Evolutionary conservation across 2,888 invertebrate genomes (phyloP).

Genomic region (Branchipolynoe longqiensis): DNA sequence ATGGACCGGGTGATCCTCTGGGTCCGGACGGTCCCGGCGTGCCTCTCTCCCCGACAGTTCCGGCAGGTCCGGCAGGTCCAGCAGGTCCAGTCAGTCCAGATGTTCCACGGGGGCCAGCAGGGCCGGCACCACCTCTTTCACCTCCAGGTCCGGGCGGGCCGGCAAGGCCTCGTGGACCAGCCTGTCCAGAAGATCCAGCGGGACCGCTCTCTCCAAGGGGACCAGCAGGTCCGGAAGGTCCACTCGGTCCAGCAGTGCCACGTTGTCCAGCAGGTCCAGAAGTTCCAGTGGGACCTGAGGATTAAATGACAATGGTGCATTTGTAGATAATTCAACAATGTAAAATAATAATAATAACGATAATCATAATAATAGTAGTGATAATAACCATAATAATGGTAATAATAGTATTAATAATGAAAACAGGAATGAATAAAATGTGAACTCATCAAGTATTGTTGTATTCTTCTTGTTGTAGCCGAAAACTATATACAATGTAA

Average conservation of each 20-base stretch:
- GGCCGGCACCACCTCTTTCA: slow-evolving; percentile 58
- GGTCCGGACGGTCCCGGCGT: slow-evolving; percentile 47
- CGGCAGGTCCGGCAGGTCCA: slow-evolving; percentile 58
- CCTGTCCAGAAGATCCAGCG: slow-evolving; percentile 71
- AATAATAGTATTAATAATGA: too few species aligned
- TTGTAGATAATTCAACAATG: too few species aligned
- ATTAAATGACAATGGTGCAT: too few species aligned
- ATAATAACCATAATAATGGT: too few species aligned
- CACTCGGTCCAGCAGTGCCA: slow-evolving; percentile 55
- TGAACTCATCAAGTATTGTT: too few species aligned
- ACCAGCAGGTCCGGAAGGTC: slow-evolving; percentile 42
- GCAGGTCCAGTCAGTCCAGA: slow-evolving; percentile 62
- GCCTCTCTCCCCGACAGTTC: background rate
- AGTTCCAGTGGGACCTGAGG: slow-evolving; percentile 54
- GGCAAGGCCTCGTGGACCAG: slow-evolving; percentile 83
- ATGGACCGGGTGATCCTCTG: slow-evolving; percentile 56
- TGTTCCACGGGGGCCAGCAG: slow-evolving; percentile 61
- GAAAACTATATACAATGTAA: too few species aligned
- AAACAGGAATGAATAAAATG: too few species aligned
- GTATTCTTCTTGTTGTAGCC: too few species aligned
- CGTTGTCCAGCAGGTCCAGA: slow-evolving; percentile 61
- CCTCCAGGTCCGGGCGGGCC: slow-evolving; percentile 70
- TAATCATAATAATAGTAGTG: too few species aligned
- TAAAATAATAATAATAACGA: too few species aligned
- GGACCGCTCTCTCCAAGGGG: slow-evolving; percentile 48